Evolutionary conservation across 1,140 invertebrate genomes (phyloP), one percentile per base, ranked within the genome.

Genomic region (Listronotus oregonensis): DNA sequence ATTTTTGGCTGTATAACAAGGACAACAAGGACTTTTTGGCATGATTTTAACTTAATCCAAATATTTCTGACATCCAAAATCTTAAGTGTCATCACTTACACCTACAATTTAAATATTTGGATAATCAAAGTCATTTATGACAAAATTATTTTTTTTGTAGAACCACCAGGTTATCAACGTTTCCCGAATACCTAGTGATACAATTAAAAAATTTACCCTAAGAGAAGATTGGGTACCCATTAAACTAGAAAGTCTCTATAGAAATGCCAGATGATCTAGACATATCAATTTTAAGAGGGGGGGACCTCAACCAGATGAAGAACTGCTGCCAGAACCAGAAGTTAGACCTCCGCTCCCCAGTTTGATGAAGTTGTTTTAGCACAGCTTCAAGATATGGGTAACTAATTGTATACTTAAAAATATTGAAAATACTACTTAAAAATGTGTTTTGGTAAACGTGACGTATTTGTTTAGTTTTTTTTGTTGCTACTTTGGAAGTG

Each of bases 131-230:
- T 39, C 37, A 39, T 39, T 39, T 8, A 39, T 39, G 12, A 39
- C 9, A n/a, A 14, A 9, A 9, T n/a, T 57, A 17, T 17, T 32
- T 58, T 44, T 62, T 67, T 79, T 78, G 39, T 73, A 96, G 92
- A 80, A 89, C 86, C 3, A 94, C 92, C 0, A 85, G 91, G 66
- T 75, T 99, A 39, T 85, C 89, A 3, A 90, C 89, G 14, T 97
- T 98, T 80, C 96, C 97, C 0, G 94, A 98, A 77, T 97, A 90
- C 79, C 80, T 99, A n/a, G 78, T 97, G 67, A 87, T 99, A 18
- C 96, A 98, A 76, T 78, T 98, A 46, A 95, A 95, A 75, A 97
- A 97, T 98, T 97, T 78, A 95, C 90, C 5, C 83, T 98, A 40
- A 88, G 89, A 37, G 89, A 93, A 69, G 92, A 97, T 77, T 98